Evolutionary conservation across 2,113 vertebrate genomes (phyloP).

Genomic region (Petromus typicus): DNA sequence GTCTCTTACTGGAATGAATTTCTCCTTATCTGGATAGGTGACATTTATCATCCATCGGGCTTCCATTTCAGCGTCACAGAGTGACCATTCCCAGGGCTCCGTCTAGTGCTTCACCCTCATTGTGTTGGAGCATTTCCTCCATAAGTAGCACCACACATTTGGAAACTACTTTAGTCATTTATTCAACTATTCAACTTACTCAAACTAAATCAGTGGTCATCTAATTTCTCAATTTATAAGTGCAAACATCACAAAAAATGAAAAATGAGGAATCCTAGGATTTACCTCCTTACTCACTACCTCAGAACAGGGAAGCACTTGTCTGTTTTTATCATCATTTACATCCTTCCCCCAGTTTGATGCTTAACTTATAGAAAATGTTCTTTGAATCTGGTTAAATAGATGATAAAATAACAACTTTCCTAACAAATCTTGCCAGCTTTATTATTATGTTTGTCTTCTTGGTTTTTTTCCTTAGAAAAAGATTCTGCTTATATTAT

Average conservation of each 20-base stretch:
- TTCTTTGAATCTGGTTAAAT: background rate
- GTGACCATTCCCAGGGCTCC: background rate
- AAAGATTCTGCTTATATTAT: background rate
- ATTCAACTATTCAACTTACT: background rate
- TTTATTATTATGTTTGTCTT: background rate
- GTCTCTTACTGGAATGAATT: background rate
- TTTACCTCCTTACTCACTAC: background rate
- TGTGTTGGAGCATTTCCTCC: background rate
- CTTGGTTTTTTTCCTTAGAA: background rate
- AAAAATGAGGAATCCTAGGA: background rate
- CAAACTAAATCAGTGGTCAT: background rate
- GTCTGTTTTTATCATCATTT: background rate
- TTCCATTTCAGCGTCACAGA: background rate
- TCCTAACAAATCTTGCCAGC: background rate
- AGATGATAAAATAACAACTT: background rate
- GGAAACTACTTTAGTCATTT: background rate
- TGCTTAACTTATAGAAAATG: background rate
- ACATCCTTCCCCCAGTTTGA: background rate
- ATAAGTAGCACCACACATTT: background rate
- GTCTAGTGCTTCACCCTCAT: background rate
- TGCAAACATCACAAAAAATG: too few relatives aligned
- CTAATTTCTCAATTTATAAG: background rate
- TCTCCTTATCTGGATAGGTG: background rate
- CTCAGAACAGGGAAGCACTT: background rate
- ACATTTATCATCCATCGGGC: background rate